Percentiles rank a stretch among this genome's conserved stretches.
Conservation (phyloP, 2,113 vertebrate genomes). For the Eulacestoma nigropectus region DNA sequence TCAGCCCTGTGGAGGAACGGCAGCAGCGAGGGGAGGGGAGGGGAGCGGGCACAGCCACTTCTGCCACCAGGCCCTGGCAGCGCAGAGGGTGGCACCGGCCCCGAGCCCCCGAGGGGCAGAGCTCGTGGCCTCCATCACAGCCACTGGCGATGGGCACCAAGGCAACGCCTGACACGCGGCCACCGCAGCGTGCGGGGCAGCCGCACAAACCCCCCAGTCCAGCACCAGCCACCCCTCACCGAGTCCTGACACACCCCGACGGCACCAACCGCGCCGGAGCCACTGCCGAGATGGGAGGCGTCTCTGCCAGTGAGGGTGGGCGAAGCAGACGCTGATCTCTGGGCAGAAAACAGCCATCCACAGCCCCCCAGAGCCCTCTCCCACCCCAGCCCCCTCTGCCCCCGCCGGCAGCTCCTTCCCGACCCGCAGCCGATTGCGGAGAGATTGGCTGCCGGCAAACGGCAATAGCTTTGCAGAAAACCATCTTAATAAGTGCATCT, state of each 20-base stretch:
- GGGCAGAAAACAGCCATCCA: neutral
- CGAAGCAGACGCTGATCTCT: fast-evolving
- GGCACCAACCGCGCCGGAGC: fast-evolving
- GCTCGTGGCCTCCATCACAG: fast-evolving
- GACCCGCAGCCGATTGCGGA: neutral
- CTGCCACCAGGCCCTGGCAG: neutral
- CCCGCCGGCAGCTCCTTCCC: neutral
- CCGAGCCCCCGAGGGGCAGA: neutral
- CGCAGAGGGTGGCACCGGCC: neutral
- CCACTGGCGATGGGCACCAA: fast-evolving
- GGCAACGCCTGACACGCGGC: fast-evolving
- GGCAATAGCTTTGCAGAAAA: constrained; percentile 10
- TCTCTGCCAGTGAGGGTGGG: fast-evolving
- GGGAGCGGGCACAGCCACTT: neutral
- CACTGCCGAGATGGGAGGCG: fast-evolving
- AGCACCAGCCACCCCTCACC: fast-evolving
- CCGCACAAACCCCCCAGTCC: fast-evolving
- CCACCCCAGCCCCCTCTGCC: neutral
- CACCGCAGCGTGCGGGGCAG: fast-evolving
- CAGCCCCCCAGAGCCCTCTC: neutral
- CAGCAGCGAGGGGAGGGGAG: neutral
- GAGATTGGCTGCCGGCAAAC: neutral
- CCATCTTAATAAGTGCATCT: constrained; percentile 38
- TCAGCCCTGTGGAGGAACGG: neutral
- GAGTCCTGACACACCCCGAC: fast-evolving